Conservation (phyloP, 2,888 invertebrate genomes). For the Cantharis rufa region DNA sequence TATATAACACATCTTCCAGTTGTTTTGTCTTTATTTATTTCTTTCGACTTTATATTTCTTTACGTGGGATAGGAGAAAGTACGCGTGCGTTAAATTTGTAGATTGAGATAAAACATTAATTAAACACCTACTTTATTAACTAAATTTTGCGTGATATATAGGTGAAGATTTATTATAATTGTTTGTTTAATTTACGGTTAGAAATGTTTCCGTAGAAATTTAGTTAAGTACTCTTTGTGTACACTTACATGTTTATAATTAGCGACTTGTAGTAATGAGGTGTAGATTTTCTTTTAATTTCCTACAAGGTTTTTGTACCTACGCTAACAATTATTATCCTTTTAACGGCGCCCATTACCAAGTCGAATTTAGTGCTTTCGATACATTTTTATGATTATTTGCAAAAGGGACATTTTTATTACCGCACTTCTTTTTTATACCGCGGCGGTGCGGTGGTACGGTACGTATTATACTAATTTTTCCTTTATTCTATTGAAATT, state of each 20-base stretch:
- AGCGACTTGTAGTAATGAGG: background rate
- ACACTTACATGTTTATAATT: background rate
- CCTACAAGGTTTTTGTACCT: background rate
- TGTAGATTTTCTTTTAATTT: background rate
- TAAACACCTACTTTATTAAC: conserved; percentile 30
- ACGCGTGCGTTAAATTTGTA: conserved; percentile 19
- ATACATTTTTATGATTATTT: background rate
- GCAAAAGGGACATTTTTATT: background rate
- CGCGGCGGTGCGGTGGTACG: no score
- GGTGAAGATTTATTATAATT: conserved; percentile 23
- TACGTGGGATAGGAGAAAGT: conserved; percentile 7
- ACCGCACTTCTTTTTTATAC: background rate
- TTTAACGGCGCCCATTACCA: background rate
- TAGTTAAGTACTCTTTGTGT: conserved; percentile 7
- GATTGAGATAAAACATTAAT: conserved; percentile 32
- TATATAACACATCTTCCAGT: conserved; percentile 24
- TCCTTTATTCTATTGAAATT: background rate
- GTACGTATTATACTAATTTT: background rate
- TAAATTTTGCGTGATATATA: conserved; percentile 27
- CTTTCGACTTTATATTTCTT: background rate
- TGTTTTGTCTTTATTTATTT: conserved; percentile 3
- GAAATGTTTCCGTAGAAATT: conserved; percentile 10
- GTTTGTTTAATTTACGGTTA: conserved; percentile 23
- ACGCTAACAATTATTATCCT: background rate
- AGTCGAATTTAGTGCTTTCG: background rate